Conservation (phyloP, 92 coral and sea anemone genomes). For the Desmophyllum pertusum region DNA sequence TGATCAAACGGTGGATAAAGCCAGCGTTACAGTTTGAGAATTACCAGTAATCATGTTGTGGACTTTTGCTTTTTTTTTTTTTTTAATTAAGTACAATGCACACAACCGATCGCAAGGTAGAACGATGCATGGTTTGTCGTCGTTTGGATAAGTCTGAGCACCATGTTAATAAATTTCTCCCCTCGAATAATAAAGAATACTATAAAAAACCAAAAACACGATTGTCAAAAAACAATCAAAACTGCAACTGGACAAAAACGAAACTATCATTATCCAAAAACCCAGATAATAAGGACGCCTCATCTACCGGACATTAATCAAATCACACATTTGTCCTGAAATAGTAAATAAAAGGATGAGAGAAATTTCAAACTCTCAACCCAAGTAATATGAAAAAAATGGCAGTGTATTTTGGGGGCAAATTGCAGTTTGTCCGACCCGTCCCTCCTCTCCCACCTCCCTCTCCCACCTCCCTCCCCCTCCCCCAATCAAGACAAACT, state of each 20-base stretch:
- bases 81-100: no score
- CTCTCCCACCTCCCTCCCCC: no score
- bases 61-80: no score
- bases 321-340: background rate
- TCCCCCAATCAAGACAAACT: no score
- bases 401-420: background rate
- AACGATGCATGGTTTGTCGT: slow-evolving; percentile 2
- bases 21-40: background rate
- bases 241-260: background rate
- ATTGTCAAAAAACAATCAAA: background rate
- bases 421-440: no score
- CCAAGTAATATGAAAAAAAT: background rate
- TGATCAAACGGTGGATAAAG: background rate
- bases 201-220: background rate
- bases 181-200: background rate
- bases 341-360: background rate
- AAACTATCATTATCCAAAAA: background rate
- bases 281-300: background rate
- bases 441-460: no score
- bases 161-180: background rate
- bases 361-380: background rate
- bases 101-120: background rate
- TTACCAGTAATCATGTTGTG: no score
- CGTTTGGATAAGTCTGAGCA: slow-evolving; percentile 7
- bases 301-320: slow-evolving; percentile 2